Conservation (phyloP, 2,888 invertebrate genomes). For the Lypha dubia region DNA sequence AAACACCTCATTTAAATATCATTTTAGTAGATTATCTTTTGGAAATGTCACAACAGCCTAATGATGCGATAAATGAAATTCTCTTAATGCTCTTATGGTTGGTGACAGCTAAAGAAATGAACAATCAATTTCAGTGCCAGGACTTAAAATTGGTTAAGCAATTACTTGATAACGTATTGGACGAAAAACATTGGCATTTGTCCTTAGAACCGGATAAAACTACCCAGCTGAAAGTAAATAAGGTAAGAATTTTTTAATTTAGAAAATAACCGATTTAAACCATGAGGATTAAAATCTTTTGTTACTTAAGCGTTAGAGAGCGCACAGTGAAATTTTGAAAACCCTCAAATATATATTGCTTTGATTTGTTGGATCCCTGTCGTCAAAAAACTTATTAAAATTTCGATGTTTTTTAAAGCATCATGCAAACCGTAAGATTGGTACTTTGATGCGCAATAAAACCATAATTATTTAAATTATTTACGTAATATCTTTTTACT, state of each 20-base stretch:
- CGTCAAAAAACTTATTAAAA: too few relatives aligned
- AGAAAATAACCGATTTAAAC: too few relatives aligned
- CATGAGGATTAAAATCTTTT: too few relatives aligned
- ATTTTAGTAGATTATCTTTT: slow-evolving; percentile 87
- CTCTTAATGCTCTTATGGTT: slow-evolving; percentile 78
- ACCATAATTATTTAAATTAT: too few relatives aligned
- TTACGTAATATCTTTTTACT: too few relatives aligned
- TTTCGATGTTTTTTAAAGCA: too few relatives aligned
- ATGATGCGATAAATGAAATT: slow-evolving; percentile 86
- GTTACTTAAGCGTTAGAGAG: too few relatives aligned
- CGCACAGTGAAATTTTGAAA: too few relatives aligned
- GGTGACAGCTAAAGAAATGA: slow-evolving; percentile 70
- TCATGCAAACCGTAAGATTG: too few relatives aligned
- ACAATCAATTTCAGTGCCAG: slow-evolving; percentile 54
- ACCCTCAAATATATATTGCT: too few relatives aligned
- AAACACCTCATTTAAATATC: slow-evolving; percentile 83
- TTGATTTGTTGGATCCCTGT: too few relatives aligned
- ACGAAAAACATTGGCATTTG: slow-evolving; percentile 81
- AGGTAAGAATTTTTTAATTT: slow-evolving; percentile 72
- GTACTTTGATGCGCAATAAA: too few relatives aligned
- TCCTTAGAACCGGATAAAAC: slow-evolving; percentile 79
- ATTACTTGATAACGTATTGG: slow-evolving; percentile 79
- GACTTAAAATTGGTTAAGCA: slow-evolving; percentile 75
- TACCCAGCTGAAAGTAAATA: slow-evolving; percentile 76
- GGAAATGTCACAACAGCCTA: slow-evolving; percentile 85